Percentiles rank a stretch among this genome's conserved stretches.
These are phyloP conservation scores for Lineus longissimus DNA, from an alignment of 1,140 invertebrate species.

Conservation along the genomic window DNA sequence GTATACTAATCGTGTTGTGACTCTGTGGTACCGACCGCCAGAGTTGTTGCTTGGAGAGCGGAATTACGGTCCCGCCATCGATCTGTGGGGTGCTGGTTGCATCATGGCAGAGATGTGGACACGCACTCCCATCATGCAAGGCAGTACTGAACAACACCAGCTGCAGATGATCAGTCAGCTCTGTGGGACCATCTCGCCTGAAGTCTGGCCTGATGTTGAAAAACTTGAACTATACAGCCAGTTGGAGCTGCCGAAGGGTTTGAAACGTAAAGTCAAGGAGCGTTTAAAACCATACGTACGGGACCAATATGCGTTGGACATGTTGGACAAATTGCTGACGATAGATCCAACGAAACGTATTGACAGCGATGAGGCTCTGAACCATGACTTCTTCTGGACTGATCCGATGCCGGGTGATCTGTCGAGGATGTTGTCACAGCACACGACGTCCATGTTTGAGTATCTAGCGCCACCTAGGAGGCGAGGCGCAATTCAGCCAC, in stretches of 20 bases:
- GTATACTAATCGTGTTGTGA: constrained; percentile 97
- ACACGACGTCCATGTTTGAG: constrained; percentile 94
- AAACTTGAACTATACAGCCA: constrained; percentile 86
- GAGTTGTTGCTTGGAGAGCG: constrained; percentile 84
- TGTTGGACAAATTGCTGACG: constrained; percentile 87
- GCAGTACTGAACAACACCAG: constrained; percentile 93
- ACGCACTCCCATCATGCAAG: constrained; percentile 72
- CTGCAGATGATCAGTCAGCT: constrained; percentile 90
- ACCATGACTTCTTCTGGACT: constrained; percentile 98
- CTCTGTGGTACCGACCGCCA: constrained; percentile 95
- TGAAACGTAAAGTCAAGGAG: constrained; percentile 88
- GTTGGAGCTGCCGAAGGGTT: constrained; percentile 84
- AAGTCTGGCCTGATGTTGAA: constrained; percentile 88
- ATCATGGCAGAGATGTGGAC: constrained; percentile 99
- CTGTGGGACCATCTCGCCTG: constrained; percentile 91
- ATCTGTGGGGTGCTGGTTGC: constrained; percentile 97
- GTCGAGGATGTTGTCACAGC: constrained; percentile 87
- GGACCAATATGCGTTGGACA: constrained; percentile 85
- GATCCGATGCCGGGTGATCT: constrained; percentile 89
- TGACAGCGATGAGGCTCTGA: constrained; percentile 87
- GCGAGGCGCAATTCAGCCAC: constrained; percentile 24
- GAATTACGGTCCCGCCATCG: constrained; percentile 88
- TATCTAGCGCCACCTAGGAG: constrained; percentile 78
- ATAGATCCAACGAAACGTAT: constrained; percentile 87
- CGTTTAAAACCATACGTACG: constrained; percentile 87